phyloP scores from a whole-genome alignment of 2,113 vertebrate genomes.

The Scomber scombrus region DNA sequence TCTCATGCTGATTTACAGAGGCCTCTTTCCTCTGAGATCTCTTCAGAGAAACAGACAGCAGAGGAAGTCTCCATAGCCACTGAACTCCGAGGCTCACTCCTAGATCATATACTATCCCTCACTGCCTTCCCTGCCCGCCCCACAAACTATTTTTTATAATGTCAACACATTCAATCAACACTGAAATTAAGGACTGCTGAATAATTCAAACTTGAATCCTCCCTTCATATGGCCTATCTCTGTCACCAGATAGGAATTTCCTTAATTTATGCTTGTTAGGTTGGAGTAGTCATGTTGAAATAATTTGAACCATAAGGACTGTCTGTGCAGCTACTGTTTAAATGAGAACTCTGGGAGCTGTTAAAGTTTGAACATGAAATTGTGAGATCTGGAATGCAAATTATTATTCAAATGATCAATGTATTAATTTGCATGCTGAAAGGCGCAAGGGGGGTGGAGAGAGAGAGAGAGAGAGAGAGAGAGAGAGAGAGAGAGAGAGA shows the following conservation, averaged over 20 bases:
- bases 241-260: conserved; percentile 83
- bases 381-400: conserved; percentile 84
- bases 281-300: conserved; percentile 81
- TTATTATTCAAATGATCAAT: conserved; percentile 84
- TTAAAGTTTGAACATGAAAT: conserved; percentile 78
- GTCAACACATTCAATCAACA: conserved; percentile 79
- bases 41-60: conserved; percentile 61
- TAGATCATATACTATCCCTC: conserved; percentile 57
- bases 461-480: neutral
- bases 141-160: conserved; percentile 60
- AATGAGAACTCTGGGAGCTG: conserved; percentile 74
- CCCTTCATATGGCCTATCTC: conserved; percentile 68
- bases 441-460: conserved; percentile 34
- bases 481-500: too few relatives aligned
- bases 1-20: conserved; percentile 73
- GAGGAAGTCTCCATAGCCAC: conserved; percentile 63
- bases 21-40: conserved; percentile 53
- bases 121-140: conserved; percentile 44
- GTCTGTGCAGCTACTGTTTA: conserved; percentile 80
- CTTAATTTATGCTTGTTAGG: conserved; percentile 82
- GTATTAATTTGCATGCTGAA: conserved; percentile 82
- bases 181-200: conserved; percentile 76
- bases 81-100: conserved; percentile 49
- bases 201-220: conserved; percentile 73
- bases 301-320: conserved; percentile 81